Percentiles rank a stretch among this genome's conserved stretches.
phyloP scores from a whole-genome alignment of 1,140 invertebrate genomes.

The Orchestia grillus region DNA sequence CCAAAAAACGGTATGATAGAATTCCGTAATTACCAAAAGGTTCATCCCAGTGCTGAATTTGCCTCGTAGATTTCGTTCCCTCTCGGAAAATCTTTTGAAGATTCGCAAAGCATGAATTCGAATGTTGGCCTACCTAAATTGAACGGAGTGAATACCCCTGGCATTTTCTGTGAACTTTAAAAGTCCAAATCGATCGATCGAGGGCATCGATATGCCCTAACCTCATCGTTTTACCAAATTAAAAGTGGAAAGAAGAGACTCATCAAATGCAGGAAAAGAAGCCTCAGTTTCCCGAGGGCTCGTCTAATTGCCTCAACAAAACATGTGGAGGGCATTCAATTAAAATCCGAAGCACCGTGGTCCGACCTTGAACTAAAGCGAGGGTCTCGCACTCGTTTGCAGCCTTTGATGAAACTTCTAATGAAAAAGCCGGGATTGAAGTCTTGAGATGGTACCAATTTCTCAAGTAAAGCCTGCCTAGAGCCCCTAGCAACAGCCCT shows the following conservation, averaged over 20 bases:
- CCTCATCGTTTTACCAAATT: background rate
- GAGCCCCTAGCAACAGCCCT: background rate
- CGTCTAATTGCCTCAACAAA: background rate
- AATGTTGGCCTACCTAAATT: background rate
- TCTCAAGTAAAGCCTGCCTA: background rate
- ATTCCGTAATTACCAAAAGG: background rate
- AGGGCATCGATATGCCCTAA: background rate
- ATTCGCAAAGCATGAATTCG: background rate
- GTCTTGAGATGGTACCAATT: background rate
- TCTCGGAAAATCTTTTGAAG: background rate
- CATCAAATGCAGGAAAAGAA: background rate
- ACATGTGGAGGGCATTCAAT: background rate
- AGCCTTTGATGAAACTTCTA: background rate
- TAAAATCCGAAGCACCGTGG: background rate
- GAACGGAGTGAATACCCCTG: background rate
- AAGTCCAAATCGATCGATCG: background rate
- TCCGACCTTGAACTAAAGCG: background rate
- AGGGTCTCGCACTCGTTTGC: background rate
- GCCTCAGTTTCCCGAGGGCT: background rate
- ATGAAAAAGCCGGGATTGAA: background rate
- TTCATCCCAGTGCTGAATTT: background rate
- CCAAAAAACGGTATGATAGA: background rate
- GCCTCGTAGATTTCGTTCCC: background rate
- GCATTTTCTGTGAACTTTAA: background rate
- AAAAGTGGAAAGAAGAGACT: background rate